Evolutionary conservation across 2,113 vertebrate species (phyloP).

Genomic region (Chroicocephalus ridibundus): DNA sequence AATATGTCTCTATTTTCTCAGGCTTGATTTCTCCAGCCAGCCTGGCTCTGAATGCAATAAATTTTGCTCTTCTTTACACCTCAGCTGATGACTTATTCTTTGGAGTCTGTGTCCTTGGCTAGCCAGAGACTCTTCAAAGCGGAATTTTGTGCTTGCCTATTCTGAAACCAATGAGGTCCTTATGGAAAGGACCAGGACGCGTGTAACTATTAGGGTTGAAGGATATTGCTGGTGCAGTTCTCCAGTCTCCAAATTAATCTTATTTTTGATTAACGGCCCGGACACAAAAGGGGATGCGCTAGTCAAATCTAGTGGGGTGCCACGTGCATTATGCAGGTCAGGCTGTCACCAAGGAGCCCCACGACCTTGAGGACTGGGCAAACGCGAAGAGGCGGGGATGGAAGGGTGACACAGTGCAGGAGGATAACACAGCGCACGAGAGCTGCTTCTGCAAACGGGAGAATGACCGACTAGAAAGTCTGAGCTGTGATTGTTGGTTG

Average conservation of each 20-base stretch:
- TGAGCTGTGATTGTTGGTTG: background rate
- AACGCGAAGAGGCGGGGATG: background rate
- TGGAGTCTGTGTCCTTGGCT: slow-evolving; percentile 44
- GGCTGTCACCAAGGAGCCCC: background rate
- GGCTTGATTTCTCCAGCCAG: slow-evolving; percentile 50
- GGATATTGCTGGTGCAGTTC: background rate
- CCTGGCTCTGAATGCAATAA: slow-evolving; percentile 28
- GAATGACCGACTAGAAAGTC: background rate
- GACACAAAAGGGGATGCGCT: background rate
- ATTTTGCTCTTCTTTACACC: slow-evolving; percentile 45
- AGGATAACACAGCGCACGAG: fast-evolving
- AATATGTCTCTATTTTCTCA: slow-evolving; percentile 62
- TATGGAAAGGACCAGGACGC: background rate
- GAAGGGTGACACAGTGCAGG: background rate
- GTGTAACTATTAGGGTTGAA: background rate
- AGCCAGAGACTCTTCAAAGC: slow-evolving; percentile 25
- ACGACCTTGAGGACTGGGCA: background rate
- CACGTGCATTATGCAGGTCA: background rate
- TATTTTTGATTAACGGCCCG: background rate
- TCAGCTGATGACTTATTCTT: slow-evolving; percentile 52
- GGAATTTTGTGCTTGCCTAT: slow-evolving; percentile 29
- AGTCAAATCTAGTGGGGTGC: background rate
- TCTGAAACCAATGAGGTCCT: background rate
- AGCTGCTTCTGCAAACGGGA: background rate
- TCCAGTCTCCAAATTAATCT: background rate